Evolutionary conservation across 2,113 vertebrate species (phyloP).

Genomic region (Opisthocomus hoazin): DNA sequence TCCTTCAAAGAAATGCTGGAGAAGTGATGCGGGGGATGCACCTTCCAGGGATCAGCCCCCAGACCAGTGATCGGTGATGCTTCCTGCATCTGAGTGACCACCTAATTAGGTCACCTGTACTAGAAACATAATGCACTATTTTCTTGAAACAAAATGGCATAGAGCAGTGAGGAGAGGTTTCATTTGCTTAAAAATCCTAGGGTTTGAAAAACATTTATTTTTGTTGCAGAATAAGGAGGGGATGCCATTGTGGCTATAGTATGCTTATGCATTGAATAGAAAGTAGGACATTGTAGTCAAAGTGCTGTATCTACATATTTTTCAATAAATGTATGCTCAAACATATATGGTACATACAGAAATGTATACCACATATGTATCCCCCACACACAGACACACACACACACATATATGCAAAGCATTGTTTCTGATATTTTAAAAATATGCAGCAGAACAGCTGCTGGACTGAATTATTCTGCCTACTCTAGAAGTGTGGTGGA

Average conservation of each 20-base stretch:
- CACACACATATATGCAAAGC: not conserved
- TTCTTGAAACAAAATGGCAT: not conserved
- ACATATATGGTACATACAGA: not conserved
- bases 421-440: not conserved
- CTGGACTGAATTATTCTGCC: not conserved
- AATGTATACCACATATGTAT: not conserved
- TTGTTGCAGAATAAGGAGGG: not conserved
- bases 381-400: not conserved
- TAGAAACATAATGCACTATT: not conserved
- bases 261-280: not conserved
- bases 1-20: not conserved
- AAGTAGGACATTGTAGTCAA: not conserved
- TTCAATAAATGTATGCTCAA: not conserved
- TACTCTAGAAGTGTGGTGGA: not conserved
- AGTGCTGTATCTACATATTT: not conserved
- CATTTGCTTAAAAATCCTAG: not conserved
- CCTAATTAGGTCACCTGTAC: not conserved
- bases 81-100: not conserved
- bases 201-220: not conserved
- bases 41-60: not conserved
- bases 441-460: not conserved
- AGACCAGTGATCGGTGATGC: too few species aligned
- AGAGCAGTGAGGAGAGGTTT: not conserved
- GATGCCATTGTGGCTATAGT: not conserved
- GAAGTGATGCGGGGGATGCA: not conserved